Conservation (phyloP, 2,113 vertebrate genomes). For the Calyptommatus sinebrachiatus region DNA sequence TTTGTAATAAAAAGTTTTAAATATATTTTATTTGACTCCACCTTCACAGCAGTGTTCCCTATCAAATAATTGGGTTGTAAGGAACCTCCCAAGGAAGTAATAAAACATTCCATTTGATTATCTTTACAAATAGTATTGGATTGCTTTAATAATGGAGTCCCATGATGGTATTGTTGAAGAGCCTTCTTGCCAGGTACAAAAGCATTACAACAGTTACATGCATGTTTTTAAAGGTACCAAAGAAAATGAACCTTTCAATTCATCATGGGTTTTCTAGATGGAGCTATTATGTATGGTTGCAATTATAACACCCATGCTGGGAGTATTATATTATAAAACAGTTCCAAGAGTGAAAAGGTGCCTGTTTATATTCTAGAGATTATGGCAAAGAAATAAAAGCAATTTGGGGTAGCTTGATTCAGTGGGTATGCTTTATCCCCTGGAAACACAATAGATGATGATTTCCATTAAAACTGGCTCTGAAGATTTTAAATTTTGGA, state of each 20-base stretch:
- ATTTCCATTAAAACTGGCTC: background rate
- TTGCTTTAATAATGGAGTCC: slow-evolving; percentile 60
- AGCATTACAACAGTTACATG: slow-evolving; percentile 43
- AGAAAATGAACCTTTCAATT: slow-evolving; percentile 35
- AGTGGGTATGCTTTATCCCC: background rate
- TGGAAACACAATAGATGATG: background rate
- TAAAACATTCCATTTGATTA: slow-evolving; percentile 60
- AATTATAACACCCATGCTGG: slow-evolving; percentile 39
- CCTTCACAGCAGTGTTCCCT: slow-evolving; percentile 4
- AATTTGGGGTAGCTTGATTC: slow-evolving; percentile 18
- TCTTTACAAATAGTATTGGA: slow-evolving; percentile 59
- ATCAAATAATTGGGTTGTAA: slow-evolving; percentile 45
- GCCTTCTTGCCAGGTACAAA: slow-evolving; percentile 39
- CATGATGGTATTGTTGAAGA: slow-evolving; percentile 50
- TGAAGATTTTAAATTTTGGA: background rate
- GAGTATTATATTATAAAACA: slow-evolving; percentile 39
- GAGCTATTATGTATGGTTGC: slow-evolving; percentile 34
- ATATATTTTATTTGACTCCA: background rate
- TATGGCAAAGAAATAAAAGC: slow-evolving; percentile 16
- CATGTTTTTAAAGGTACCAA: background rate
- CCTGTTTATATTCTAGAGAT: slow-evolving; percentile 30
- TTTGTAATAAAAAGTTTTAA: slow-evolving; percentile 33
- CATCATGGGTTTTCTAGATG: slow-evolving; percentile 12
- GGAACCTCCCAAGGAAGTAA: slow-evolving; percentile 38
- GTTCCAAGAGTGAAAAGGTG: slow-evolving; percentile 25